Evolutionary conservation across 1,140 invertebrate genomes (phyloP), one percentile per base, ranked within the genome.

Genomic region (Hylyphantes graminicola): DNA sequence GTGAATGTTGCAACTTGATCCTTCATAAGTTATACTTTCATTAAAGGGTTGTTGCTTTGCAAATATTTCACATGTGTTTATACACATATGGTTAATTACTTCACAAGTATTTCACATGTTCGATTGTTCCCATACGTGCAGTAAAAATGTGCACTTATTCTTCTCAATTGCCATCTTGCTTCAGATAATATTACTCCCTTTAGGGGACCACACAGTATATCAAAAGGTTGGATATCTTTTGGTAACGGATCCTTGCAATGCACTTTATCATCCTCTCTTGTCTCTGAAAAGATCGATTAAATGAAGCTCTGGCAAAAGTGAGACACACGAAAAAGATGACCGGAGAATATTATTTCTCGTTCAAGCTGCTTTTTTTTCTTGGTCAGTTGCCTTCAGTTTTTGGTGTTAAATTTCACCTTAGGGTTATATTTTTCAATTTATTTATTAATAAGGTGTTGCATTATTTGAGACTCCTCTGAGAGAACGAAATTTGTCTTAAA

Each of bases 281-380:
- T 54, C 50, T 67, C 50, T 12, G 19, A 21, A 21, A 51, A 70
- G 77, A 80, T 80, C 77, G 77, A 80, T 80, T 19, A 19, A 19
- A 61, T 15, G 59, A 48, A 48, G 57, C 48, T 15, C 7, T 19
- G 55, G 51, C 48, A 61, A 74, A 59, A 57, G 51, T 13, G 63
- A 19, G 12, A 74, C 21, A 59, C 55, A 57, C 53, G 59, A 55
- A 74, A 74, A 63, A 76, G 57, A 76, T 59, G 73, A 76, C 64
- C 74, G 55, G 61, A 67, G 76, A 78, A 78, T 78, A 78, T 78
- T 78, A 78, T 78, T 78, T 78, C 35, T 67, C 76, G 76, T 67
- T 51, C 35, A 59, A 65, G n/a, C 50, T 65, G 61, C 51, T 78
- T 17, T 65, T 55, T n/a, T 21, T 75, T 61, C n/a, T 61, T 73